Conservation (phyloP, 2,797 vertebrate genomes). For the Rousettus madagascariensis region DNA sequence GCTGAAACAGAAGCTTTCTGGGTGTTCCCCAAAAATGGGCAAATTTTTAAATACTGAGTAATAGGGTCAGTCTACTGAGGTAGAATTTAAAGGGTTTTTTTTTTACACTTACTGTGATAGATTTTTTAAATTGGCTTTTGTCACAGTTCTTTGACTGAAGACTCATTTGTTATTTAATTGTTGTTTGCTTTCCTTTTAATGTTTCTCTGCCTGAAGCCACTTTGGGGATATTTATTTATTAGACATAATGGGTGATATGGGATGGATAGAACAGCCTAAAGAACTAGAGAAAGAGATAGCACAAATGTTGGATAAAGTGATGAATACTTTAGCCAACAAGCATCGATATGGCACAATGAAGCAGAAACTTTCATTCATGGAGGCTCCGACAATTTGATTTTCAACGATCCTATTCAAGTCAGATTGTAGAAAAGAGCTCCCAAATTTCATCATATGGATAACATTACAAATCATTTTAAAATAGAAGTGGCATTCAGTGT, state of each 20-base stretch:
- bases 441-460: background rate
- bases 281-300: background rate
- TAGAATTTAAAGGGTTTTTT: conserved; percentile 89
- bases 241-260: background rate
- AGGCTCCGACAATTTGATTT: background rate
- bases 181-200: background rate
- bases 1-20: conserved; percentile 83
- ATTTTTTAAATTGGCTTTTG: background rate
- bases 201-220: background rate
- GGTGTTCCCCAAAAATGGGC: conserved; percentile 84
- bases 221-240: conserved; percentile 30
- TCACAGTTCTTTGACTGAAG: background rate
- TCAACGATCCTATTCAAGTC: conserved; percentile 29
- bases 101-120: conserved; percentile 1
- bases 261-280: background rate
- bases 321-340: background rate
- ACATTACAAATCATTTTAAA: conserved; percentile 26
- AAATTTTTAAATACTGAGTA: conserved; percentile 88
- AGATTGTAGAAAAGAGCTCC: background rate
- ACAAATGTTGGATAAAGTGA: background rate
- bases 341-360: background rate
- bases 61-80: conserved; percentile 89
- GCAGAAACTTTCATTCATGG: background rate
- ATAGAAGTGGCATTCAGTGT: background rate
- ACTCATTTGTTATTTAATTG: background rate